Evolutionary conservation across 2,888 invertebrate species (phyloP).

Genomic region (Xestoiulus laeticollis): DNA sequence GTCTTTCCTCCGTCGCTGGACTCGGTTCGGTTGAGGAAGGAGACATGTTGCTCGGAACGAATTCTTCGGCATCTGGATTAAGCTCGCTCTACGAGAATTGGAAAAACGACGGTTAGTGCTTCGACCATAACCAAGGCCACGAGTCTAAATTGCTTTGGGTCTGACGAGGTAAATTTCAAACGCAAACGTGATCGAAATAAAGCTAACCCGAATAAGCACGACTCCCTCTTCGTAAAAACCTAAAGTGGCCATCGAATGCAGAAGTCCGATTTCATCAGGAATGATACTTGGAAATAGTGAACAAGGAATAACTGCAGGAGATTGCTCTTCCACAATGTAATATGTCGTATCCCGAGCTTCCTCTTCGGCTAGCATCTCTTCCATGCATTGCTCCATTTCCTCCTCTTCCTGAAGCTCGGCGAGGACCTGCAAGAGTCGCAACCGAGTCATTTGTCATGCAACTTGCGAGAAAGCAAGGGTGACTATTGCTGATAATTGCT

Average conservation of each 20-base stretch:
- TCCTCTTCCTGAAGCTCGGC: slow-evolving; percentile 56
- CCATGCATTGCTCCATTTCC: slow-evolving; percentile 56
- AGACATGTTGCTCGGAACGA: slow-evolving; percentile 52
- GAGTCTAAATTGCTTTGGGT: background rate
- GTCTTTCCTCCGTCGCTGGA: background rate
- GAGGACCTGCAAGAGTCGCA: slow-evolving; percentile 51
- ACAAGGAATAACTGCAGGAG: slow-evolving; percentile 40
- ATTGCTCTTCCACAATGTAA: slow-evolving; percentile 50
- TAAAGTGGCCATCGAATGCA: slow-evolving; percentile 35
- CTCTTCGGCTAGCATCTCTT: slow-evolving; percentile 56
- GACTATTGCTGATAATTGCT: too few species aligned
- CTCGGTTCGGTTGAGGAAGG: background rate
- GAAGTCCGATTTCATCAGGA: slow-evolving; percentile 14
- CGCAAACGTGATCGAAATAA: background rate
- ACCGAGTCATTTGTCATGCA: background rate
- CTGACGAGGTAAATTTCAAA: too few species aligned
- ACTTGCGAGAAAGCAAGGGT: too few species aligned
- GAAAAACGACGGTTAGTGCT: background rate
- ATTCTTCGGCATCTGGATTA: slow-evolving; percentile 56
- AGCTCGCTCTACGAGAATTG: slow-evolving; percentile 52
- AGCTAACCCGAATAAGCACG: slow-evolving; percentile 7
- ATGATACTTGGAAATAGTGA: background rate
- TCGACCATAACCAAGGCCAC: background rate
- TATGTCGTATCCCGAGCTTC: slow-evolving; percentile 56
- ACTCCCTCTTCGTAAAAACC: slow-evolving; percentile 48